Conservation (phyloP, 2,888 invertebrate species). For the Lasioglossum villosulum region DNA sequence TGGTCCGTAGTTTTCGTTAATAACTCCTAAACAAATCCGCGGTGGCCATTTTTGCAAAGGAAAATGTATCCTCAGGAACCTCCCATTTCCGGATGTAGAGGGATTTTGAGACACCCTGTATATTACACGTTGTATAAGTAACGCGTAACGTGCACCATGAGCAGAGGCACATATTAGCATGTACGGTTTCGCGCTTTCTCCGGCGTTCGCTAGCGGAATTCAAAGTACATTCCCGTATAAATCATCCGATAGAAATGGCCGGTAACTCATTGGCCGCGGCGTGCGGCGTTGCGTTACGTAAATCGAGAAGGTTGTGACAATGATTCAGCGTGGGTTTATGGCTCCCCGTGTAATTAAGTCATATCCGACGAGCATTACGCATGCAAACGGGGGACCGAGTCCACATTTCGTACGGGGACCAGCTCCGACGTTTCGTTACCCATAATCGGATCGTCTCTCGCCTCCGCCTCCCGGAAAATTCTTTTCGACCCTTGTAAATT, state of each 20-base stretch:
- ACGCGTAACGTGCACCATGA: constrained; percentile 69
- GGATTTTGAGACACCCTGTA: no score
- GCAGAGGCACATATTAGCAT: constrained; percentile 71
- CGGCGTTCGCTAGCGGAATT: constrained; percentile 70
- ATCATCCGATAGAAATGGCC: constrained; percentile 76
- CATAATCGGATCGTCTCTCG: constrained; percentile 49
- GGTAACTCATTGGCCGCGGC: constrained; percentile 75
- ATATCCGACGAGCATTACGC: constrained; percentile 66
- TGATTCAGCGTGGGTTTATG: constrained; percentile 78
- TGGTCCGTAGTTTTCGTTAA: no score
- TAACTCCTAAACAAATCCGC: no score
- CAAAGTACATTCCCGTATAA: constrained; percentile 77
- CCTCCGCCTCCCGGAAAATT: not conserved
- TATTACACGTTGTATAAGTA: constrained; percentile 66
- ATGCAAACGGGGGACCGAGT: constrained; percentile 51
- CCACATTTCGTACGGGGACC: constrained; percentile 29
- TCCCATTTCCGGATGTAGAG: no score
- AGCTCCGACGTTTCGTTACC: constrained; percentile 9
- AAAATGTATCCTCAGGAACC: no score
- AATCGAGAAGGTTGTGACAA: constrained; percentile 78
- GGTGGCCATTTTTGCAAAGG: no score
- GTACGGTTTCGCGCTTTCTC: constrained; percentile 55
- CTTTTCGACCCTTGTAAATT: constrained; percentile 12
- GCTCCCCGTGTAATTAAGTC: constrained; percentile 77
- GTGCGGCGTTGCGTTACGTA: constrained; percentile 63